Evolutionary conservation across 2,888 invertebrate genomes (phyloP).

Genomic region (Idaea aversata): DNA sequence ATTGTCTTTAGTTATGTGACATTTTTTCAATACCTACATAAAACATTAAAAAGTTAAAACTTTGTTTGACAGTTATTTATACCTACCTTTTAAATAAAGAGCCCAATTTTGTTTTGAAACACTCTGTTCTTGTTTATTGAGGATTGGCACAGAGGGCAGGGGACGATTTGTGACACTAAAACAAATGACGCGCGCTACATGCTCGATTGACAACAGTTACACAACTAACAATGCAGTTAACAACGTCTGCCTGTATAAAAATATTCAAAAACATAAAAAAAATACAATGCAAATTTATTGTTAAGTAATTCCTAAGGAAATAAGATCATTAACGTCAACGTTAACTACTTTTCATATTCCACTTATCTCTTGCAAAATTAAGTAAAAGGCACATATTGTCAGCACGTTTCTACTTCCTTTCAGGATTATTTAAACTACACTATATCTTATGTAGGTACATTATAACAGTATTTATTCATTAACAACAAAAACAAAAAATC

Average conservation of each 20-base stretch:
- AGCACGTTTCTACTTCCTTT: no score
- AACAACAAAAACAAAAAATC: no score
- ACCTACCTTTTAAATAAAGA: constrained; percentile 18
- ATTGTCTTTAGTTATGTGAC: background rate
- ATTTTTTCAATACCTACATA: background rate
- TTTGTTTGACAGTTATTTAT: background rate
- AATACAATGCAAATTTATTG: no score
- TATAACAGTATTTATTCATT: no score
- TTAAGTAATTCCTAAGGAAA: no score
- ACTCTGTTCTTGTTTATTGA: constrained; percentile 62
- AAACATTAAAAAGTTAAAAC: background rate
- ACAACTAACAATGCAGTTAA: constrained; percentile 35
- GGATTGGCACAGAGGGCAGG: constrained; percentile 43
- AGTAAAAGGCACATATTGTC: no score
- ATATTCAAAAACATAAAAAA: background rate
- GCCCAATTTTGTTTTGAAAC: constrained; percentile 53
- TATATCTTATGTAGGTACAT: no score
- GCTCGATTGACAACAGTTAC: constrained; percentile 54
- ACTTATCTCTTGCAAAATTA: no score
- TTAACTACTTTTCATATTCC: no score
- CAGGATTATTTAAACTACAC: no score
- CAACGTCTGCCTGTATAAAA: constrained; percentile 17
- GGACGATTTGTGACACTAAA: constrained; percentile 62
- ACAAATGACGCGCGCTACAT: constrained; percentile 61
- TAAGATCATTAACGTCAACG: no score